phyloP scores from a whole-genome alignment of 2,888 invertebrate genomes.

The Choristoneura rosaceana region DNA sequence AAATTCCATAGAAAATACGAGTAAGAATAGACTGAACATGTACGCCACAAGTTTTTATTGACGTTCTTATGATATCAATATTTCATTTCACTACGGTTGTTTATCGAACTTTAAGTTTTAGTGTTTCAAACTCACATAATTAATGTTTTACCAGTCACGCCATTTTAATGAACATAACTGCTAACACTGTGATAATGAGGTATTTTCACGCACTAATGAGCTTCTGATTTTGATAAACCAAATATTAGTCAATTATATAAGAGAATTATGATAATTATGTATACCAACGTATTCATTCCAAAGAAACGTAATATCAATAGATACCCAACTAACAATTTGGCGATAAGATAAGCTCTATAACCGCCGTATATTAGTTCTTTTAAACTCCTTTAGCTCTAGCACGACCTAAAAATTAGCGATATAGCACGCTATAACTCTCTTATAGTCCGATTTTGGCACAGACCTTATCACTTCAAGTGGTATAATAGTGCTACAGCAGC shows the following conservation, averaged over 20 bases:
- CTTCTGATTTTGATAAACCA: conserved; percentile 59
- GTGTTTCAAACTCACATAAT: conserved; percentile 35
- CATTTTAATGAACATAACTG: conserved; percentile 53
- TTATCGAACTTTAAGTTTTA: conserved; percentile 33
- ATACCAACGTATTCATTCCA: conserved; percentile 34
- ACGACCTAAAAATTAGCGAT: too few relatives aligned
- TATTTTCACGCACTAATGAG: conserved; percentile 65
- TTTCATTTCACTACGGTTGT: conserved; percentile 46
- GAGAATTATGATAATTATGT: conserved; percentile 37
- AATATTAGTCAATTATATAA: conserved; percentile 60
- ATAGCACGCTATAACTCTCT: too few relatives aligned
- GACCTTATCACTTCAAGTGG: too few relatives aligned
- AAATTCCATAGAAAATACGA: conserved; percentile 31
- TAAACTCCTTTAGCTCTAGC: too few relatives aligned
- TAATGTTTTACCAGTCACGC: conserved; percentile 47
- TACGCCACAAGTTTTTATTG: conserved; percentile 42
- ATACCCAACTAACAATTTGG: too few relatives aligned
- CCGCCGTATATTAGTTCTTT: too few relatives aligned
- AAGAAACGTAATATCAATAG: conserved; percentile 13
- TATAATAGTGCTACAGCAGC: too few relatives aligned
- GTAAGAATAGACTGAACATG: conserved; percentile 36
- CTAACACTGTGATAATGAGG: conserved; percentile 65
- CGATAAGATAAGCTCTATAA: too few relatives aligned
- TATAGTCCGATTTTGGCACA: too few relatives aligned
- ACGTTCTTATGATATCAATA: conserved; percentile 59